A percentile compares a stretch with the other conserved stretches of the same genome.
phyloP scores from a whole-genome alignment of 2,113 vertebrate species.

The Cinclus mexicanus region DNA sequence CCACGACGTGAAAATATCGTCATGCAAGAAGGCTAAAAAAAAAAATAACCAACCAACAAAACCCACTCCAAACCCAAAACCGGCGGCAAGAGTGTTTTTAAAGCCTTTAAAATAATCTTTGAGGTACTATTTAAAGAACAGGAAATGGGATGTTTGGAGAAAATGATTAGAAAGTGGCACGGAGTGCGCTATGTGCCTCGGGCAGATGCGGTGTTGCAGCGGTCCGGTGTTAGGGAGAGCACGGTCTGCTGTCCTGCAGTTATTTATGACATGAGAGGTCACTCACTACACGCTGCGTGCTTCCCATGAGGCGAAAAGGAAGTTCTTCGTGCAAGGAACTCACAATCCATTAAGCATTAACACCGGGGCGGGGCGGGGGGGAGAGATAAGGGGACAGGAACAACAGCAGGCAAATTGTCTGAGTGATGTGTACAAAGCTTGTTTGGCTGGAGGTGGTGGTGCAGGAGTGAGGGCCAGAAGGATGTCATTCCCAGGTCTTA shows the following conservation, averaged over 20 bases:
- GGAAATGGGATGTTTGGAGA: not conserved
- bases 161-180: not conserved
- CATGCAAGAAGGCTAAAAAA: not conserved
- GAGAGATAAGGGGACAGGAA: not conserved
- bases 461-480: not conserved
- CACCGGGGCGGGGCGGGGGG: not conserved
- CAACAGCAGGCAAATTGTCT: not conserved
- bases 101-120: constrained; percentile 18
- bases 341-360: not conserved
- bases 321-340: not conserved
- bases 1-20: constrained; percentile 39
- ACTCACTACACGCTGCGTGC: not conserved
- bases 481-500: not conserved
- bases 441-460: not conserved
- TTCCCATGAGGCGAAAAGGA: not conserved
- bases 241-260: not conserved
- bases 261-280: not conserved
- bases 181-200: rapidly evolving
- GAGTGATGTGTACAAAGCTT: not conserved
- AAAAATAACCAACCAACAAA: not conserved
- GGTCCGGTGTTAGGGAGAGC: not conserved
- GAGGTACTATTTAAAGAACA: constrained; percentile 17
- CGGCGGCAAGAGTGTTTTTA: not conserved
- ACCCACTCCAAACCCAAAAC: not conserved
- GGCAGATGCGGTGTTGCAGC: not conserved